Evolutionary conservation across 2,888 invertebrate species (phyloP).

Genomic region (Ophion ellenae): DNA sequence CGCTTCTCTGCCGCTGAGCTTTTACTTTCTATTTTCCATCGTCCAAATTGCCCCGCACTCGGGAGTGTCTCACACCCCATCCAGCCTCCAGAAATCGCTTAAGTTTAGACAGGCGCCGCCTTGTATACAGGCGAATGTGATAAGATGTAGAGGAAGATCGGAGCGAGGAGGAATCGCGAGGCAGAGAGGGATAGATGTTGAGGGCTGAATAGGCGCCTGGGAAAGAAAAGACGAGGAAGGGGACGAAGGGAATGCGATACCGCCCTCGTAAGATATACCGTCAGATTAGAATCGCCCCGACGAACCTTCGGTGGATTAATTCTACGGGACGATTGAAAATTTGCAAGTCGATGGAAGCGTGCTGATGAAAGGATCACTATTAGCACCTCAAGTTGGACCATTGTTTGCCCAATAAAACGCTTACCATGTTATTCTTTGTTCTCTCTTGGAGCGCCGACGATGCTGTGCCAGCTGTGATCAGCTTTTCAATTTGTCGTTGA

Average conservation of each 20-base stretch:
- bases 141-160: slow-evolving; percentile 54
- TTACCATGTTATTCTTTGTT: not conserved
- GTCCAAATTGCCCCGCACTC: slow-evolving; percentile 61
- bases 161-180: not conserved
- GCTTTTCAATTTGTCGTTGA: not conserved
- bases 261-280: slow-evolving; percentile 21
- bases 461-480: not conserved
- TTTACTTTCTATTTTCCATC: slow-evolving; percentile 67
- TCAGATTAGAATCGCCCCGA: slow-evolving; percentile 17
- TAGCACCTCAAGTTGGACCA: slow-evolving; percentile 26
- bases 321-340: slow-evolving; percentile 62
- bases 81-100: slow-evolving; percentile 63
- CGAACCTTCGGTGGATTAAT: slow-evolving; percentile 30
- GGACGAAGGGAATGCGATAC: slow-evolving; percentile 7
- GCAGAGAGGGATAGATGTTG: not conserved
- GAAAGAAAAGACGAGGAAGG: slow-evolving; percentile 25
- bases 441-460: not conserved
- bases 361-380: slow-evolving; percentile 39
- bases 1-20: slow-evolving; percentile 26
- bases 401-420: not conserved
- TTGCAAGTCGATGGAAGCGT: slow-evolving; percentile 53
- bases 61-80: slow-evolving; percentile 34
- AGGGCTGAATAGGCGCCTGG: slow-evolving; percentile 52
- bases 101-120: slow-evolving; percentile 61
- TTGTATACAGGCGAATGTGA: slow-evolving; percentile 49